These are phyloP conservation scores for Mesoclemmys tuberculata DNA, from an alignment of 2,113 vertebrate species.

Conservation along the genomic window DNA sequence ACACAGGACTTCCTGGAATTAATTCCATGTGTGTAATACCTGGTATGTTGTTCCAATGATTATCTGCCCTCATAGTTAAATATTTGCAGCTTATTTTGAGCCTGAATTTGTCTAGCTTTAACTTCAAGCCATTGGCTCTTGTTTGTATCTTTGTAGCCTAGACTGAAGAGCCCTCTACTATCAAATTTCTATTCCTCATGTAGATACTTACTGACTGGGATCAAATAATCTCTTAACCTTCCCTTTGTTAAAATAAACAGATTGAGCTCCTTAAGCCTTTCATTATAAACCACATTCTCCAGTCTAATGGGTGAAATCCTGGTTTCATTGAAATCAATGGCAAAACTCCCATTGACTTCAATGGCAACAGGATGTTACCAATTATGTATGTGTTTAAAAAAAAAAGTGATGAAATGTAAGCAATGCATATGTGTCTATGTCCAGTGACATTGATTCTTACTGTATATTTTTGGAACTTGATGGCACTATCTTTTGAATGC, in stretches of 20 bases:
- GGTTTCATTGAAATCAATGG: not conserved
- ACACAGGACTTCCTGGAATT: not conserved
- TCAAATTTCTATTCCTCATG: not conserved
- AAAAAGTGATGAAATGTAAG: not conserved
- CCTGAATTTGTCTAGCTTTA: not conserved
- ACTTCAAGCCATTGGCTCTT: not conserved
- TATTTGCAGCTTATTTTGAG: not conserved
- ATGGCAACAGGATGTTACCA: not conserved
- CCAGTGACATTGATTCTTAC: not conserved
- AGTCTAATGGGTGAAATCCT: not conserved
- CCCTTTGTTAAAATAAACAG: not conserved
- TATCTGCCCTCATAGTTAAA: not conserved
- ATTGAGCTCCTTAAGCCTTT: not conserved
- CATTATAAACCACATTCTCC: not conserved
- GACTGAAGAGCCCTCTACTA: not conserved
- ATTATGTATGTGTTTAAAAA: fast-evolving
- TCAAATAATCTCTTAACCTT: not conserved
- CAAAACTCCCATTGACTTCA: not conserved
- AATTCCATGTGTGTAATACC: not conserved
- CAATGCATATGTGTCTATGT: not conserved
- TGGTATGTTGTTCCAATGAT: not conserved
- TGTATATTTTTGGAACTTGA: not conserved
- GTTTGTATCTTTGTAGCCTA: not conserved
- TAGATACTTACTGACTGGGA: not conserved
- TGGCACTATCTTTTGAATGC: not conserved